Conservation (phyloP, 2,113 vertebrate genomes). For the Falcunculus frontatus region DNA sequence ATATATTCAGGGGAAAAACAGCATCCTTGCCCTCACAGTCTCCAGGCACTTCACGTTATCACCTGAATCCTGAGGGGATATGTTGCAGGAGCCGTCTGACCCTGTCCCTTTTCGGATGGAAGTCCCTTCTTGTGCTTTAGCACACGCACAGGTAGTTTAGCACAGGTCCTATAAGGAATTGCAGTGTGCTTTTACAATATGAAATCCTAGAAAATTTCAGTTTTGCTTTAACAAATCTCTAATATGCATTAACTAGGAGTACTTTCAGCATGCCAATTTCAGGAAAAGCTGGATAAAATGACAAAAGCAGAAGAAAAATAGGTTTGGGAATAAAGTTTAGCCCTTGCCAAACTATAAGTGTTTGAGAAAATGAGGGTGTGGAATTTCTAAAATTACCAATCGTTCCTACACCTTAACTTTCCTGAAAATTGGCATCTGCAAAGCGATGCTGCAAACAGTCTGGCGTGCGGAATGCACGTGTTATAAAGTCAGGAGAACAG, state of each 20-base stretch:
- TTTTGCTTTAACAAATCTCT: neutral
- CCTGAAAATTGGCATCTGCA: neutral
- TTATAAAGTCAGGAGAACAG: neutral
- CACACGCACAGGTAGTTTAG: neutral
- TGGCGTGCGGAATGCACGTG: accelerated
- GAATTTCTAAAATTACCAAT: neutral
- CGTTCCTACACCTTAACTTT: neutral
- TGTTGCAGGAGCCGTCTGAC: neutral
- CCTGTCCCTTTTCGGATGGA: neutral
- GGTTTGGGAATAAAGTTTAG: neutral
- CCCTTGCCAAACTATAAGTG: neutral
- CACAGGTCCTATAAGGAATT: neutral
- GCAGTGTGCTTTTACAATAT: neutral
- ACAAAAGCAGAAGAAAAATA: neutral
- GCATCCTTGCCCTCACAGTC: neutral
- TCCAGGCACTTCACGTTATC: neutral
- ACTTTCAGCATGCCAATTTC: neutral
- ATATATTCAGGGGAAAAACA: neutral
- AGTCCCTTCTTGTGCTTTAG: neutral
- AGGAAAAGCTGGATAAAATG: neutral
- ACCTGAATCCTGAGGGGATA: neutral
- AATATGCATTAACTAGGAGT: neutral
- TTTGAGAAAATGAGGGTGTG: neutral
- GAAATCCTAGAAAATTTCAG: neutral
- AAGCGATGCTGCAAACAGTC: neutral